Percentiles rank a stretch among this genome's conserved stretches.
Evolutionary conservation across 2,888 invertebrate genomes (phyloP).

Genomic region (Idaea aversata): DNA sequence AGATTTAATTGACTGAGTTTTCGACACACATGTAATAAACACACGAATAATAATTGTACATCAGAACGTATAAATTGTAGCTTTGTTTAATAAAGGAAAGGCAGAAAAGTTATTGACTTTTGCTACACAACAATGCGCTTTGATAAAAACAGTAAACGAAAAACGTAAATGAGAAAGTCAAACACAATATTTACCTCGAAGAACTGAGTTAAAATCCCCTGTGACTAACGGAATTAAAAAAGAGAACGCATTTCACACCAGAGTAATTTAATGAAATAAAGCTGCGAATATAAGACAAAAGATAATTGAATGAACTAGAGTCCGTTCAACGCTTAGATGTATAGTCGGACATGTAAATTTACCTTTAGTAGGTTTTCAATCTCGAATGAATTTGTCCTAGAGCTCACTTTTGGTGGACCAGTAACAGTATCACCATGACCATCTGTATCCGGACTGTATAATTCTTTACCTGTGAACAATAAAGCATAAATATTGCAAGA

Average conservation of each 20-base stretch:
- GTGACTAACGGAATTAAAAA: constrained; percentile 55
- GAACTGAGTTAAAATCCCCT: constrained; percentile 30
- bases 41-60: background rate
- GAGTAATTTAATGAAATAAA: constrained; percentile 55
- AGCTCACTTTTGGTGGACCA: constrained; percentile 83
- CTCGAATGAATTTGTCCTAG: constrained; percentile 95
- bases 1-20: background rate
- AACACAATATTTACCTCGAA: background rate
- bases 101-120: background rate
- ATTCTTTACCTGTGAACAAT: constrained; percentile 83
- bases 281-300: constrained; percentile 43
- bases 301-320: constrained; percentile 48
- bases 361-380: constrained; percentile 96
- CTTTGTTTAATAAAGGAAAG: background rate
- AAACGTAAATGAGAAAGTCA: background rate
- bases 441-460: constrained; percentile 83
- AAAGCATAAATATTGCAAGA: constrained; percentile 13
- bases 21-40: background rate
- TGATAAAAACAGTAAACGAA: background rate
- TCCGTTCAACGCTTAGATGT: background rate
- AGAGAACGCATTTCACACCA: constrained; percentile 52
- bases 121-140: background rate
- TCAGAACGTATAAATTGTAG: background rate
- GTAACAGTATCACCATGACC: constrained; percentile 58
- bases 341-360: constrained; percentile 11